Conservation (phyloP, 2,797 vertebrate species). For the Huso huso region DNA sequence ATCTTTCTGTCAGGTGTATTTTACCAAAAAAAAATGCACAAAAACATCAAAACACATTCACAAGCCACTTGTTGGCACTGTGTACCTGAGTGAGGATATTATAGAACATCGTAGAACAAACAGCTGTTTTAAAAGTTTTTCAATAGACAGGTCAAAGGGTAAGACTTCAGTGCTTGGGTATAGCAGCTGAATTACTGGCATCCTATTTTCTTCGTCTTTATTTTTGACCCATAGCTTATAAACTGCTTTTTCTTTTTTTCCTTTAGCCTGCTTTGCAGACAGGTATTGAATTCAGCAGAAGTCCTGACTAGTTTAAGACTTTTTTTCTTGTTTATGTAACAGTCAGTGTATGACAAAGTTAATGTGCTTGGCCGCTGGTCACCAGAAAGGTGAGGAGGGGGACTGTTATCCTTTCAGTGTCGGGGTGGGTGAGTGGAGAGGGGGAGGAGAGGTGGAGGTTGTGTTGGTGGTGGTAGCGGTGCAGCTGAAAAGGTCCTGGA, state of each 20-base stretch:
- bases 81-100: slow-evolving; percentile 99
- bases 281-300: slow-evolving; percentile 66
- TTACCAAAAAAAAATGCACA: slow-evolving; percentile 77
- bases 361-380: slow-evolving; percentile 86
- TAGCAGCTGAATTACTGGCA: slow-evolving; percentile 78
- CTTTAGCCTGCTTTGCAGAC: slow-evolving; percentile 43
- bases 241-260: slow-evolving; percentile 55
- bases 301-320: slow-evolving; percentile 68
- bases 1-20: slow-evolving; percentile 77
- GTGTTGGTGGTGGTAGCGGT: slow-evolving; percentile 27
- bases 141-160: slow-evolving; percentile 85
- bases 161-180: slow-evolving; percentile 73
- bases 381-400: slow-evolving; percentile 38
- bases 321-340: slow-evolving; percentile 77
- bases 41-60: slow-evolving; percentile 99
- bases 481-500: slow-evolving; percentile 6
- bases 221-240: slow-evolving; percentile 75
- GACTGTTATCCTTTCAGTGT: slow-evolving; percentile 6
- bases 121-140: slow-evolving; percentile 85
- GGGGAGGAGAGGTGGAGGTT: slow-evolving; percentile 17
- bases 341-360: slow-evolving; percentile 92
- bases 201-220: slow-evolving; percentile 38
- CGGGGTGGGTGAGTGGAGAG: slow-evolving; percentile 22
- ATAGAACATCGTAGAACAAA: slow-evolving; percentile 97
- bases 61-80: slow-evolving; percentile 99